A percentile compares a stretch with the other conserved stretches of the same genome.
Conservation (phyloP, 35 echinoderm and acorn worm genomes). For the Diadema setosum region DNA sequence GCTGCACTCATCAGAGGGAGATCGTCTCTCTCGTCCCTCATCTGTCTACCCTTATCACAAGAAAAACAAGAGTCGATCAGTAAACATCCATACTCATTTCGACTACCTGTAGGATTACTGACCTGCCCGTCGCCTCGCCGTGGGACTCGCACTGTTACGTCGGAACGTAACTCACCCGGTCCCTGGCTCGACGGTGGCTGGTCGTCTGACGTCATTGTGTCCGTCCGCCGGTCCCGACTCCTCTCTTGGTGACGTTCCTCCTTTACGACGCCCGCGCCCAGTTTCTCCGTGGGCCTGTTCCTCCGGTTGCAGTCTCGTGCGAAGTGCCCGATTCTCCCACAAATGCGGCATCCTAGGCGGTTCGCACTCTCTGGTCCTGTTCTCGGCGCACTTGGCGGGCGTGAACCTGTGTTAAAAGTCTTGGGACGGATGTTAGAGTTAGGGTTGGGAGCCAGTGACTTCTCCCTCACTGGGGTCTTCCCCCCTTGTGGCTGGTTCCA, state of each 20-base stretch:
- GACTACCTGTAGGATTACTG: not conserved
- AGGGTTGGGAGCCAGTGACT: not conserved
- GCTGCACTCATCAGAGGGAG: not conserved
- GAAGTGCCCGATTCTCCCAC: not conserved
- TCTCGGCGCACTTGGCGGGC: not conserved
- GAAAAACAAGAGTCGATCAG: not conserved
- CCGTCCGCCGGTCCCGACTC: not conserved
- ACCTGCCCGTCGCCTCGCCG: not conserved
- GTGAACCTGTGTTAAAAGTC: not conserved
- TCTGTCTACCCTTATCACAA: not conserved
- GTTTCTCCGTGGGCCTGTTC: not conserved
- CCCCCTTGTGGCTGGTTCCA: not conserved
- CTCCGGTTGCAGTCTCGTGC: not conserved
- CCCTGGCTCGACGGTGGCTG: not conserved
- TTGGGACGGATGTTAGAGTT: not conserved
- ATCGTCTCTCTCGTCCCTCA: not conserved
- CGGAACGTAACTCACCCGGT: not conserved
- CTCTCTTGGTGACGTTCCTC: not conserved
- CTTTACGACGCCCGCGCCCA: not conserved
- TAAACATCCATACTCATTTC: not conserved
- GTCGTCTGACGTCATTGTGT: not conserved
- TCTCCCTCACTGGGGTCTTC: not conserved
- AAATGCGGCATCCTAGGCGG: not conserved
- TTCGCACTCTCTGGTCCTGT: not conserved
- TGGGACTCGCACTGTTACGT: not conserved